Conservation (phyloP, 2,113 vertebrate genomes). For the Stigmatopora nigra region DNA sequence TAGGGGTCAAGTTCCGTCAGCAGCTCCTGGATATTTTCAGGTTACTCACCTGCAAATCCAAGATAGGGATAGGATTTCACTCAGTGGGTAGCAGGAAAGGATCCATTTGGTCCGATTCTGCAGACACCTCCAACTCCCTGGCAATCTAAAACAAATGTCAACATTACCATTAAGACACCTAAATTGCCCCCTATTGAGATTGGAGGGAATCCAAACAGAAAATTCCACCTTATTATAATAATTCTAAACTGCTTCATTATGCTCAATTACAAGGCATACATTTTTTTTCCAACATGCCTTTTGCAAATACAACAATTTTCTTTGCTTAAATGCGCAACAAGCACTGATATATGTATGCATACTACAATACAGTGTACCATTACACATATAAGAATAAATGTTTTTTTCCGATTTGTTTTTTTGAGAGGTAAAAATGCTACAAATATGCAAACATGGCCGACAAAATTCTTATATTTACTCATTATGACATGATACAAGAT, state of each 20-base stretch:
- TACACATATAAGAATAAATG: neutral
- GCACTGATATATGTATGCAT: no score
- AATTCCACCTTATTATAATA: neutral
- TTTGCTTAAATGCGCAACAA: neutral
- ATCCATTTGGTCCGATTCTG: constrained; percentile 76
- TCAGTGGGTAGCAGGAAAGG: constrained; percentile 46
- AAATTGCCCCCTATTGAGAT: no score
- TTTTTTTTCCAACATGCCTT: neutral
- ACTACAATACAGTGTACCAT: neutral
- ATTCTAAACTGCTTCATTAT: neutral
- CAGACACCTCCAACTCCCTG: constrained; percentile 69
- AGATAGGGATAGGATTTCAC: constrained; percentile 12
- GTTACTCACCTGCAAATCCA: constrained; percentile 59
- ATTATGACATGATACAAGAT: no score
- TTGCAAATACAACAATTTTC: neutral
- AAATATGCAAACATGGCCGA: no score
- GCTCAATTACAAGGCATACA: no score
- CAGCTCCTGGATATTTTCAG: constrained; percentile 68
- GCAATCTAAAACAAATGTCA: constrained; percentile 51
- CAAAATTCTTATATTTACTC: no score
- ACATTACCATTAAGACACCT: neutral
- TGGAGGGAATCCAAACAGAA: neutral
- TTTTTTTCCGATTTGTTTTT: neutral
- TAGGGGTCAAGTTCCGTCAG: constrained; percentile 78
- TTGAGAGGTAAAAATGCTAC: no score